Base-by-base conservation (phyloP, 2,113 vertebrate genomes). In the Ranitomeya variabilis region DNA sequence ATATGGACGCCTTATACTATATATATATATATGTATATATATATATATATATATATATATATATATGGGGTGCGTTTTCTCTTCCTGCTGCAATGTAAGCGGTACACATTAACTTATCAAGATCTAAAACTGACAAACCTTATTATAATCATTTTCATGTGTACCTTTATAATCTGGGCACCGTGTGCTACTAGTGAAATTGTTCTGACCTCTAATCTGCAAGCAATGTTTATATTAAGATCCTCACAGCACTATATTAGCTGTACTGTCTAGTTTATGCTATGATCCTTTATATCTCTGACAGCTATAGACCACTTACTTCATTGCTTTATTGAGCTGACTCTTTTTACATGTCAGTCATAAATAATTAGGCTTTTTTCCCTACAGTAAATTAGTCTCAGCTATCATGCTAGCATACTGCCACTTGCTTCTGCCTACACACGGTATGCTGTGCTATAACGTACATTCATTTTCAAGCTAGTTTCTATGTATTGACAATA, bases 281-380 rank as follows among this genome's bases (percentile, higher is more conserved):
- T 71, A 84, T 84, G 82, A 84, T 84, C 14, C 66, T 69, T 23
- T 71, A 71, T 26, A 6, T 55, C 64, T 16, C 59, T 71, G 82
- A 71, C 82, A 84, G 82, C 82, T 84, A 69, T 84, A 69, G 82
- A 54, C 64, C 82, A 84, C 82, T 84, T 71, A 71, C 82, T 71
- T 69, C 82, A 84, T 84, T 84, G 82, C 82, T 84, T 67, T 71
- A 71, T 71, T 84, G 82, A 84, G 82, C 64, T 10, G 82, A 84
- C 82, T 84, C 62, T 84, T 84, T 54, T 69, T 84, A 45, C 82
- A 26, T 84, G 82, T 84, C 82, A 84, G 66, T 84, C 82, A 84
- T 84, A 66, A 84, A 66, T 67, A 69, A 84, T 84, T 84, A 71
- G 82, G 82, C 37, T 69, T 71, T 83, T 84, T 84, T 45, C 37